phyloP scores from a whole-genome alignment of 2,888 invertebrate species.

The Lobophora halterata region DNA sequence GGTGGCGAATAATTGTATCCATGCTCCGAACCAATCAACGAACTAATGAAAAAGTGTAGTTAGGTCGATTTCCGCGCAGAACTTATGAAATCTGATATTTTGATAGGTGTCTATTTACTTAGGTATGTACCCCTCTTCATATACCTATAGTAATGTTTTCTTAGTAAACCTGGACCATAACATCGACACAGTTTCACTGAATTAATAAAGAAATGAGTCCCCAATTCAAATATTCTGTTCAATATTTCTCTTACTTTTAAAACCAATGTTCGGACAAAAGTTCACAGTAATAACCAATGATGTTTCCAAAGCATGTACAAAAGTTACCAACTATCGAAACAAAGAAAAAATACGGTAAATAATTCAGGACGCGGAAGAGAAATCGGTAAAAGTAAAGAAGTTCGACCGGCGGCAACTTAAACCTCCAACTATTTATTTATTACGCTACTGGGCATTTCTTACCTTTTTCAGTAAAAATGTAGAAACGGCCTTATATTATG shows the following conservation, averaged over 20 bases:
- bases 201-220: too few relatives aligned
- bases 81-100: too few relatives aligned
- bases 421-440: conserved; percentile 71
- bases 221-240: too few relatives aligned
- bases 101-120: too few relatives aligned
- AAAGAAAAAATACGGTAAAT: conserved; percentile 51
- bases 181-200: too few relatives aligned
- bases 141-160: too few relatives aligned
- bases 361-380: conserved; percentile 57
- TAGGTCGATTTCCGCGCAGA: conserved; percentile 4
- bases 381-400: conserved; percentile 52
- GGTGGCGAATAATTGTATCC: conserved; percentile 11
- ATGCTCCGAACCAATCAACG: conserved; percentile 14
- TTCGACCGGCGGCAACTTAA: conserved; percentile 53
- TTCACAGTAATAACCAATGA: conserved; percentile 17
- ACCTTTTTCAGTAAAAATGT: conserved; percentile 22
- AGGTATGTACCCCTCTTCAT: too few relatives aligned
- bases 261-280: too few relatives aligned
- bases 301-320: conserved; percentile 25
- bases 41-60: conserved; percentile 16
- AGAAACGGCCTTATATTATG: conserved; percentile 18
- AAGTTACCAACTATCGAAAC: conserved; percentile 47
- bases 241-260: too few relatives aligned
- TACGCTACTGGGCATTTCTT: conserved; percentile 57
- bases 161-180: too few relatives aligned